phyloP scores from a whole-genome alignment of 2,797 vertebrate species.

The Amblyraja radiata region DNA sequence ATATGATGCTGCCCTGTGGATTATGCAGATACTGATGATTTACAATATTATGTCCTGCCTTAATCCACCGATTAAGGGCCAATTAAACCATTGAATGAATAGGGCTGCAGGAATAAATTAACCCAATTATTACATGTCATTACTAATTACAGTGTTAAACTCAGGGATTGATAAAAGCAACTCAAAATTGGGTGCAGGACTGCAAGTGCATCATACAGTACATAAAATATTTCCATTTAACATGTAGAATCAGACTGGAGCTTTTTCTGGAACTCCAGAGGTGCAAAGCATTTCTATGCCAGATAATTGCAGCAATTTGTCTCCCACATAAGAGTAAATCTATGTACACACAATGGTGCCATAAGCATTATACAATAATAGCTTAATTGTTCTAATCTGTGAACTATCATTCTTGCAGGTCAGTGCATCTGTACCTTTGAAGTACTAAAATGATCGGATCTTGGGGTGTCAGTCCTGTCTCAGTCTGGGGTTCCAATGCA shows the following conservation, averaged over 20 bases:
- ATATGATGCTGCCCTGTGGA: background rate
- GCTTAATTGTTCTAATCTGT: too few relatives aligned
- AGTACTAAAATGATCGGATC: too few relatives aligned
- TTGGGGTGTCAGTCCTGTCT: too few relatives aligned
- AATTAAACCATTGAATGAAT: background rate
- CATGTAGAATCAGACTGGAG: background rate
- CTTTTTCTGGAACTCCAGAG: too few relatives aligned
- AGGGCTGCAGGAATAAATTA: background rate
- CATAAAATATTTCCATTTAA: background rate
- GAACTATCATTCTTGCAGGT: too few relatives aligned
- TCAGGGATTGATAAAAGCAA: background rate
- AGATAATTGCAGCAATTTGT: too few relatives aligned
- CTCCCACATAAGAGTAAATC: too few relatives aligned
- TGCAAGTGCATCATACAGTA: background rate
- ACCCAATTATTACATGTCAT: background rate
- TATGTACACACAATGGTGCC: too few relatives aligned
- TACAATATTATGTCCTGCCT: conserved; percentile 2
- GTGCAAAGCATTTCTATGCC: too few relatives aligned
- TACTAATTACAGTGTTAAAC: background rate
- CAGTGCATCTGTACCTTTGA: too few relatives aligned
- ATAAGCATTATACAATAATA: too few relatives aligned
- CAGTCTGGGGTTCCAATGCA: too few relatives aligned
- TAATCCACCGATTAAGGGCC: background rate
- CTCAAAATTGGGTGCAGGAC: background rate
- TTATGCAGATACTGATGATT: background rate